phyloP scores from a whole-genome alignment of 2,888 invertebrate genomes.

The Neuroscelio doddi region DNA sequence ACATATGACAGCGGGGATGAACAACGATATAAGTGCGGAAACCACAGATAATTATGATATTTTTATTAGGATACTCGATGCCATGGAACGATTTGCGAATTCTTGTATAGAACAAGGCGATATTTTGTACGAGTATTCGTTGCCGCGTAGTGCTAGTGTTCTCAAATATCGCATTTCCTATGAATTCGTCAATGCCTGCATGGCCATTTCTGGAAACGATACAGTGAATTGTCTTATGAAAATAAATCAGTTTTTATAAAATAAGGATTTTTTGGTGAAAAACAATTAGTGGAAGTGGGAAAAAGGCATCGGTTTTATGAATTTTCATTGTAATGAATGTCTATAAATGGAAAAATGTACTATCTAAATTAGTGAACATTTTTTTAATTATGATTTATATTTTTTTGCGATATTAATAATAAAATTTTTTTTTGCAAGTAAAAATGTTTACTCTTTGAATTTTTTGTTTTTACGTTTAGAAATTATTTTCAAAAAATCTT shows the following conservation, averaged over 20 bases:
- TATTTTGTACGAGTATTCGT: neutral
- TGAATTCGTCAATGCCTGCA: slow-evolving; percentile 3
- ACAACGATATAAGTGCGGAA: neutral
- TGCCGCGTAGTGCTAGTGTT: neutral
- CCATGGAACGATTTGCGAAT: neutral
- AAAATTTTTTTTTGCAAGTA: too few relatives aligned
- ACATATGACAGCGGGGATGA: neutral
- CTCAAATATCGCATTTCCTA: neutral
- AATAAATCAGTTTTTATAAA: neutral
- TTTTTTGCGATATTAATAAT: too few relatives aligned
- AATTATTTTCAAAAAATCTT: too few relatives aligned
- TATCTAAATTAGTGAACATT: too few relatives aligned
- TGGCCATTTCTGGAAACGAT: neutral
- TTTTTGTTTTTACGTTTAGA: too few relatives aligned
- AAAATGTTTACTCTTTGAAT: too few relatives aligned
- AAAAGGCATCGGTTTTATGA: too few relatives aligned
- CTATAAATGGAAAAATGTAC: too few relatives aligned
- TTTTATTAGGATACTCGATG: neutral
- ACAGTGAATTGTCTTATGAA: slow-evolving; percentile 1
- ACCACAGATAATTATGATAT: too few relatives aligned
- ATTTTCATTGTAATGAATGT: too few relatives aligned
- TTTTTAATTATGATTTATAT: too few relatives aligned
- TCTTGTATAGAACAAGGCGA: neutral
- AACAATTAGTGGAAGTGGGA: neutral
- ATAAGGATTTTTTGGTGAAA: neutral